phyloP scores from a whole-genome alignment of 2,113 vertebrate genomes.

The Rhinoderma darwinii region DNA sequence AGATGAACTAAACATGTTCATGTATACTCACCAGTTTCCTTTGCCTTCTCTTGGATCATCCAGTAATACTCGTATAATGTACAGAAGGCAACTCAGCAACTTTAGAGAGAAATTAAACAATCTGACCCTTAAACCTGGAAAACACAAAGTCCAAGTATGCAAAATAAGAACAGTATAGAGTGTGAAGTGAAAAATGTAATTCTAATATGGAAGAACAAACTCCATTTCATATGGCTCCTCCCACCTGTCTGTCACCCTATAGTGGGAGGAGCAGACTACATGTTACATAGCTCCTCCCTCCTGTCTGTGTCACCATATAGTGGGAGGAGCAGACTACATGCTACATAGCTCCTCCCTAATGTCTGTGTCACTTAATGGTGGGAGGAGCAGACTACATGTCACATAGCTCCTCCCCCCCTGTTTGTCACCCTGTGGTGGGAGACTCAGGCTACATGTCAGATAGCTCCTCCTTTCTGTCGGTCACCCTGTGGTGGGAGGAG shows the following conservation, averaged over 20 bases:
- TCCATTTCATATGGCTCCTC: not conserved
- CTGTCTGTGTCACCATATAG: not conserved
- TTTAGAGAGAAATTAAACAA: slow-evolving; percentile 85
- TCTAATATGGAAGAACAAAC: not conserved
- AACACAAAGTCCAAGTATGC: not conserved
- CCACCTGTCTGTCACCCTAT: not conserved
- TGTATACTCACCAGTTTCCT: slow-evolving; percentile 74
- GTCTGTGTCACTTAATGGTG: slow-evolving; percentile 9
- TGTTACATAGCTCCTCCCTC: not conserved
- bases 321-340: not conserved
- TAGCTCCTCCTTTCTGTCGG: not conserved
- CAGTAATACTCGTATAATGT: slow-evolving; percentile 81
- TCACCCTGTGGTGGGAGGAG: not conserved
- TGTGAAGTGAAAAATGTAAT: not conserved
- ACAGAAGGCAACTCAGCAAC: slow-evolving; percentile 83
- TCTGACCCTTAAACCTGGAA: slow-evolving; percentile 80
- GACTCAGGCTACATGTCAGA: not conserved
- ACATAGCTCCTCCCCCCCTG: too few relatives aligned
- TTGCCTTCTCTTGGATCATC: slow-evolving; percentile 76
- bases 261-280: not conserved
- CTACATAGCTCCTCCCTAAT: not conserved
- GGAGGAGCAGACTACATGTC: too few relatives aligned
- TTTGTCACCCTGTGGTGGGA: not conserved
- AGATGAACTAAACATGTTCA: too few relatives aligned
- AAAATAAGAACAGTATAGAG: not conserved